Conservation (phyloP, 2,113 vertebrate species). For the Alethe castanea region DNA sequence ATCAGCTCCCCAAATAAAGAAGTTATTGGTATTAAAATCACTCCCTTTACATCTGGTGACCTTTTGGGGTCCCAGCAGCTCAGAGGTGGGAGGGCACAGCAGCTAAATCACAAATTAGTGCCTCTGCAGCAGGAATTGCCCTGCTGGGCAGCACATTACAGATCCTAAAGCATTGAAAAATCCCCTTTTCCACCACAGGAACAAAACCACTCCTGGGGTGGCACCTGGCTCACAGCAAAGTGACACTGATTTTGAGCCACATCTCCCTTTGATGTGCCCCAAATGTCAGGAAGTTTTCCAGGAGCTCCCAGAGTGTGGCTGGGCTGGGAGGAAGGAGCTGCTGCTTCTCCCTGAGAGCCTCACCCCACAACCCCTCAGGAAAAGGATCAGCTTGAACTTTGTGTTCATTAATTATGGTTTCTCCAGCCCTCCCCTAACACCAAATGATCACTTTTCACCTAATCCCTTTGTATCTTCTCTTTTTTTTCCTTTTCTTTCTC, state of each 20-base stretch:
- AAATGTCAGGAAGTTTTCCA: background rate
- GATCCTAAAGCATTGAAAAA: background rate
- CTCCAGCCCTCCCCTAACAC: conserved; percentile 26
- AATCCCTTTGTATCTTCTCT: conserved; percentile 2
- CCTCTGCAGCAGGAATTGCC: background rate
- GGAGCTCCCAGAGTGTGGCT: background rate
- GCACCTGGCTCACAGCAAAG: background rate
- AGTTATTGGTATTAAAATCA: rapidly evolving
- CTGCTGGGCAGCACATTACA: background rate
- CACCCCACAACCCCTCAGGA: background rate
- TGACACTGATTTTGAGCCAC: background rate
- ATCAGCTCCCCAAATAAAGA: background rate
- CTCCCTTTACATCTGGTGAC: background rate
- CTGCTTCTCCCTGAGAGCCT: background rate
- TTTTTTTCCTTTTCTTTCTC: background rate
- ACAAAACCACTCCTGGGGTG: background rate
- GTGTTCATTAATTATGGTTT: conserved; percentile 22
- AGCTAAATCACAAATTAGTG: background rate
- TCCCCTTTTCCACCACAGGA: background rate
- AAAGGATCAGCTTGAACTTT: conserved; percentile 39
- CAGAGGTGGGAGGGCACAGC: background rate
- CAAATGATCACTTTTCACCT: background rate
- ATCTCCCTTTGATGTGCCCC: background rate
- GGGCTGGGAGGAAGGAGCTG: background rate
- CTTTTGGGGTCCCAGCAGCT: background rate